Evolutionary conservation across 2,797 vertebrate genomes (phyloP).

Genomic region (Florisuga fusca): DNA sequence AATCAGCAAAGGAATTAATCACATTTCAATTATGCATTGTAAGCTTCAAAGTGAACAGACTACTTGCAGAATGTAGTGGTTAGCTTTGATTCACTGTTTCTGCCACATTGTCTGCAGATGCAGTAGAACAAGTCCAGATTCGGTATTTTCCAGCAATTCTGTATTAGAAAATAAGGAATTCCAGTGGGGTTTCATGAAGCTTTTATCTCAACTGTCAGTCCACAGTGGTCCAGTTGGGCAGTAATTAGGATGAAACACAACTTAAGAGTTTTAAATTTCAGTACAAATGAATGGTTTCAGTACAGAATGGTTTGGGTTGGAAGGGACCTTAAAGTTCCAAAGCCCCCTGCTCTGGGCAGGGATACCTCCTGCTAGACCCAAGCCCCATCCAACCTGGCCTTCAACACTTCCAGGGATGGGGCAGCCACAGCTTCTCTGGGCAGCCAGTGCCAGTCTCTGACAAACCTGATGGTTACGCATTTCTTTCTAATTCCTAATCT

Average conservation of each 20-base stretch:
- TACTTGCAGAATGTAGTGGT: neutral
- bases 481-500: too few relatives aligned
- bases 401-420: too few relatives aligned
- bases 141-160: neutral
- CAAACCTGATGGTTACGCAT: too few relatives aligned
- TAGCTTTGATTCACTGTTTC: neutral
- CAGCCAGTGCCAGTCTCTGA: too few relatives aligned
- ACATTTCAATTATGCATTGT: constrained; percentile 55
- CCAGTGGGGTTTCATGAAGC: rapidly evolving
- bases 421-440: too few relatives aligned
- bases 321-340: too few relatives aligned
- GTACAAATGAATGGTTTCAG: too few relatives aligned
- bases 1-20: constrained; percentile 49
- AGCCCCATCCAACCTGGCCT: too few relatives aligned
- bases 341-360: too few relatives aligned
- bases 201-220: neutral
- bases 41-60: constrained; percentile 40
- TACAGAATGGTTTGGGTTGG: too few relatives aligned
- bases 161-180: neutral
- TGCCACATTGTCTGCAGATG: neutral
- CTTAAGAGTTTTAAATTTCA: rapidly evolving
- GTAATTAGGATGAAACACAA: rapidly evolving
- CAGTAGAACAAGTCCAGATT: too few relatives aligned
- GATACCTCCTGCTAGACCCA: too few relatives aligned
- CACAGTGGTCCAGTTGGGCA: neutral